Conservation (phyloP, 2,888 invertebrate species). For the Graphium colonna region DNA sequence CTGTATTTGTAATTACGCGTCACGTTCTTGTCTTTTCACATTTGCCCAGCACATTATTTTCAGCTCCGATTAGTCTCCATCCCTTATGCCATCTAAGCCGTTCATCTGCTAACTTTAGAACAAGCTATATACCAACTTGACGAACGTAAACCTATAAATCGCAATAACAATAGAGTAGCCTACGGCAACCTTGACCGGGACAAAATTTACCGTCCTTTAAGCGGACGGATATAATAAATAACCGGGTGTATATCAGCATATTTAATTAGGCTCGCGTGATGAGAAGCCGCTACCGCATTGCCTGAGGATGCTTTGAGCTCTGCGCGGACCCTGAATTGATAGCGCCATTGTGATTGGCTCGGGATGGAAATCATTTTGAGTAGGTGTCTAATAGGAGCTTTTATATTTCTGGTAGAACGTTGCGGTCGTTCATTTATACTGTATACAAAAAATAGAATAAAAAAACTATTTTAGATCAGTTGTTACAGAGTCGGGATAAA, state of each 20-base stretch:
- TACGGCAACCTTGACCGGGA: not conserved
- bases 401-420: too few relatives aligned
- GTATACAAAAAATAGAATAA: too few relatives aligned
- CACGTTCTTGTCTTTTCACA: too few relatives aligned
- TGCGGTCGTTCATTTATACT: too few relatives aligned
- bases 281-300: conserved; percentile 35
- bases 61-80: too few relatives aligned
- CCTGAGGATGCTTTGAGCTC: conserved; percentile 34
- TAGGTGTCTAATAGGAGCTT: not conserved
- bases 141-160: not conserved
- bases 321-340: conserved; percentile 20
- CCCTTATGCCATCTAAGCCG: too few relatives aligned
- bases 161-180: not conserved
- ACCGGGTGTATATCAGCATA: conserved; percentile 32
- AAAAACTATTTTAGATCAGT: too few relatives aligned
- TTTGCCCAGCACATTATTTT: too few relatives aligned
- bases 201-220: not conserved
- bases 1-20: too few relatives aligned
- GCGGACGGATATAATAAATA: conserved; percentile 33
- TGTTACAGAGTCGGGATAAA: too few relatives aligned
- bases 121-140: too few relatives aligned
- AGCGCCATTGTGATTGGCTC: conserved; percentile 12
- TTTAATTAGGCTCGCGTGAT: conserved; percentile 49
- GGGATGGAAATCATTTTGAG: not conserved
- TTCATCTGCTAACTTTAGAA: too few relatives aligned